Percentiles rank a stretch among this genome's conserved stretches.
These are phyloP conservation scores for Acleris literana DNA, from an alignment of 2,888 invertebrate species.

Conservation along the genomic window DNA sequence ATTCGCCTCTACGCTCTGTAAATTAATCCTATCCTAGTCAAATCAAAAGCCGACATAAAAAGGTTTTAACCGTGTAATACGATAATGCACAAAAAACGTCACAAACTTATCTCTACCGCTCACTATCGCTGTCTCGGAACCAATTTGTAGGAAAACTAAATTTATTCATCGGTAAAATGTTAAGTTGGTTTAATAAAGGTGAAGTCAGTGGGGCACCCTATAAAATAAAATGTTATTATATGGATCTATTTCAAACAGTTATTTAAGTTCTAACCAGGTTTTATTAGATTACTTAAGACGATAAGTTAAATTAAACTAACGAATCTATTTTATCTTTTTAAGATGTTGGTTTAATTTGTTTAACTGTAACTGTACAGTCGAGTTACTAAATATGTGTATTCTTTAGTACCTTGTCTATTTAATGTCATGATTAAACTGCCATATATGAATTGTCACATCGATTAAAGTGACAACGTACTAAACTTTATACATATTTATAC, in stretches of 20 bases:
- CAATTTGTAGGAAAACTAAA: not conserved
- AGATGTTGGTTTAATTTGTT: no score
- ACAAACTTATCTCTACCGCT: not conserved
- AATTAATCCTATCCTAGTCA: conserved; percentile 1
- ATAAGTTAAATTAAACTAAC: not conserved
- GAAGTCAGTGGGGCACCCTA: conserved; percentile 5
- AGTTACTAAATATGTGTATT: no score
- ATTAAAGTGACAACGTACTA: no score
- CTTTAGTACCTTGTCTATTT: no score
- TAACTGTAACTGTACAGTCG: no score
- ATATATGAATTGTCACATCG: no score
- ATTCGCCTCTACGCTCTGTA: not conserved
- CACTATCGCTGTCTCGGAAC: not conserved
- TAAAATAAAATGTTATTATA: not conserved
- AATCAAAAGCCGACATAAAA: conserved; percentile 11
- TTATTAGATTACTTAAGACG: conserved; percentile 3
- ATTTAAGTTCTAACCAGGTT: not conserved
- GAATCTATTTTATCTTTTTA: no score
- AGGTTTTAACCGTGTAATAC: conserved; percentile 13
- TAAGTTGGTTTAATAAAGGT: not conserved
- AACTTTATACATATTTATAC: no score
- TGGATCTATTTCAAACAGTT: conserved; percentile 1
- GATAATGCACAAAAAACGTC: conserved; percentile 2
- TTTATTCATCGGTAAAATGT: not conserved
- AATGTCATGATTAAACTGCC: no score